Conservation (phyloP, 2,888 invertebrate genomes). For the Eupsilia transversa region DNA sequence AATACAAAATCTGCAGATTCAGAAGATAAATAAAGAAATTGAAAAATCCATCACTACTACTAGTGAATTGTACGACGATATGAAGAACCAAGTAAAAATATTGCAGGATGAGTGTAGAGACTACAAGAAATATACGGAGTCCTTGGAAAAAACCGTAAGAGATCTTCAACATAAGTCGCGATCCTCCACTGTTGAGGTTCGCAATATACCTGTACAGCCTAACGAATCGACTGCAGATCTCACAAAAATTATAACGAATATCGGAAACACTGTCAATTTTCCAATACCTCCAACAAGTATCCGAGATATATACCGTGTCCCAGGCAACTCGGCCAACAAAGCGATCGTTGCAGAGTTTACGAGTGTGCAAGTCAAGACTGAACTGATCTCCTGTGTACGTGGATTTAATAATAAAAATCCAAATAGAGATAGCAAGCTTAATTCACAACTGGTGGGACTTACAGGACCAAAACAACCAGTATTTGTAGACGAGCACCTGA, state of each 20-base stretch:
- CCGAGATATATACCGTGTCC: neutral
- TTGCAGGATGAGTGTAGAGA: neutral
- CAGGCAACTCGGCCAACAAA: neutral
- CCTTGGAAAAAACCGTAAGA: neutral
- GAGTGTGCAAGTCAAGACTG: neutral
- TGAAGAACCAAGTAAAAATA: neutral
- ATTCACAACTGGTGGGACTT: too few relatives aligned
- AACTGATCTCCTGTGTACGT: neutral
- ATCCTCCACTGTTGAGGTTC: neutral
- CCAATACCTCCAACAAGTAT: neutral
- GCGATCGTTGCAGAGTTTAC: neutral
- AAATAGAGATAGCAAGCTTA: neutral
- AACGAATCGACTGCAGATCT: neutral
- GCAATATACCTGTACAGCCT: constrained; percentile 2
- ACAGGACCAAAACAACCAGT: too few relatives aligned
- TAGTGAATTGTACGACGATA: neutral
- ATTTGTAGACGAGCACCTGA: too few relatives aligned
- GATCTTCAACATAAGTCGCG: constrained; percentile 1
- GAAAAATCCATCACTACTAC: neutral
- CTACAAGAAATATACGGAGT: neutral
- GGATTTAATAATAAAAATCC: neutral
- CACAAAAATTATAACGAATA: neutral
- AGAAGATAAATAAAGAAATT: neutral
- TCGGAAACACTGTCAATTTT: neutral
- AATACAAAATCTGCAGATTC: neutral